Percentiles rank a stretch among this genome's conserved stretches.
These are phyloP conservation scores for Panagrolaimus sp. DNA, from an alignment of 1,140 invertebrate species.

Conservation along the genomic window DNA sequence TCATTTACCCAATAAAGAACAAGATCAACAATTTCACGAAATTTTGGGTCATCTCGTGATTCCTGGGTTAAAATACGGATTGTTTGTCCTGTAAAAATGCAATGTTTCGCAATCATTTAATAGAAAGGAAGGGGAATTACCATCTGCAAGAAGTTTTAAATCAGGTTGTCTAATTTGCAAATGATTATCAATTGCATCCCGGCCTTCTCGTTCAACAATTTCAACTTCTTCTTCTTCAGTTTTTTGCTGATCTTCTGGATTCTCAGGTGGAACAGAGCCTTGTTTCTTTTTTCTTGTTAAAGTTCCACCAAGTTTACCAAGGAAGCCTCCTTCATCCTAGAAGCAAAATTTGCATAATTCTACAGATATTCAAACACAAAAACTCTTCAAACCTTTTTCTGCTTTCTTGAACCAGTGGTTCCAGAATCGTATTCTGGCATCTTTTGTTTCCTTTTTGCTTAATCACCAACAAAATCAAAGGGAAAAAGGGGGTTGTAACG, in stretches of 20 bases:
- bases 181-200: constrained; percentile 41
- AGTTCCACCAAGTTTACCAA: constrained; percentile 41
- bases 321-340: constrained; percentile 33
- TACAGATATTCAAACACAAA: neutral
- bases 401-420: constrained; percentile 2
- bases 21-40: constrained; percentile 73
- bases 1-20: constrained; percentile 62
- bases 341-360: neutral
- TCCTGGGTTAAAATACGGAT: constrained; percentile 85
- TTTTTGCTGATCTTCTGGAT: constrained; percentile 24
- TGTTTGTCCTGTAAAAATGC: constrained; percentile 68
- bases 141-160: constrained; percentile 38
- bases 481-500: too few relatives aligned
- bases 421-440: constrained; percentile 13
- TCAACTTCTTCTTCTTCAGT: constrained; percentile 46
- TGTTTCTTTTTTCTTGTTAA: constrained; percentile 42
- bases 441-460: too few relatives aligned
- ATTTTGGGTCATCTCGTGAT: constrained; percentile 77
- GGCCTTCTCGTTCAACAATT: constrained; percentile 39
- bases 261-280: constrained; percentile 30
- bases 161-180: constrained; percentile 46
- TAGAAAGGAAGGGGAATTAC: constrained; percentile 18
- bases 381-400: neutral
- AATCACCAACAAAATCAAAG: too few relatives aligned
- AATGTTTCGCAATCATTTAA: constrained; percentile 14